Evolutionary conservation across 2,888 invertebrate genomes (phyloP).

Genomic region (Agrochola lychnidis): DNA sequence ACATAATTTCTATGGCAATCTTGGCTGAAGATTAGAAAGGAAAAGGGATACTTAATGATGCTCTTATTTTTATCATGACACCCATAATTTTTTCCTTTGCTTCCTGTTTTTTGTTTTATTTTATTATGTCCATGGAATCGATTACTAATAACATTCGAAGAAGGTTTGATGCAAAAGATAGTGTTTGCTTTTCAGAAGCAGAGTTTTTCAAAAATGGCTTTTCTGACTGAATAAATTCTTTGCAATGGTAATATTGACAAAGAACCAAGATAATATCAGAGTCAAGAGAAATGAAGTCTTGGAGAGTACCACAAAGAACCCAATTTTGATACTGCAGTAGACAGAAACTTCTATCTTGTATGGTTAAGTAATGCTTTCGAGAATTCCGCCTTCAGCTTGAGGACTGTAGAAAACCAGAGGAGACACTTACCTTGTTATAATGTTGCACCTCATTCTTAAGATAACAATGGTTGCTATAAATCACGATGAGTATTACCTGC

Average conservation of each 20-base stretch:
- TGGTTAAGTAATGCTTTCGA: constrained; percentile 17
- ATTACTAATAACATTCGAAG: neutral
- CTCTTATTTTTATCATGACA: constrained; percentile 35
- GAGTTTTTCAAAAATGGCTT: neutral
- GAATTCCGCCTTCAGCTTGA: constrained; percentile 6
- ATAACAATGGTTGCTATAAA: constrained; percentile 66
- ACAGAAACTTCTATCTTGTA: constrained; percentile 4
- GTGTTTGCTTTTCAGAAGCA: neutral
- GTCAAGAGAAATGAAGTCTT: constrained; percentile 4
- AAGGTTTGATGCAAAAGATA: neutral
- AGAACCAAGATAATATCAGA: neutral
- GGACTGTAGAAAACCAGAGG: constrained; percentile 6
- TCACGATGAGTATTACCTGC: constrained; percentile 68
- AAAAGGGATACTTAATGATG: constrained; percentile 31
- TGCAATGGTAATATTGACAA: constrained; percentile 1
- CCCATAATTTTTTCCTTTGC: constrained; percentile 9
- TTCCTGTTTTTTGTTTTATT: neutral
- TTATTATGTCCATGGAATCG: constrained; percentile 5
- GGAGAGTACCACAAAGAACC: neutral
- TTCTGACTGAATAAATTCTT: neutral
- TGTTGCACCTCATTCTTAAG: constrained; percentile 47
- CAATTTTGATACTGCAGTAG: neutral
- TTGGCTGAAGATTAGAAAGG: neutral
- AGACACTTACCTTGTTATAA: constrained; percentile 49
- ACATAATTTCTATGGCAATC: constrained; percentile 15